These are phyloP conservation scores for Mythimna lalbum DNA, from an alignment of 2,888 invertebrate genomes.

Conservation along the genomic window DNA sequence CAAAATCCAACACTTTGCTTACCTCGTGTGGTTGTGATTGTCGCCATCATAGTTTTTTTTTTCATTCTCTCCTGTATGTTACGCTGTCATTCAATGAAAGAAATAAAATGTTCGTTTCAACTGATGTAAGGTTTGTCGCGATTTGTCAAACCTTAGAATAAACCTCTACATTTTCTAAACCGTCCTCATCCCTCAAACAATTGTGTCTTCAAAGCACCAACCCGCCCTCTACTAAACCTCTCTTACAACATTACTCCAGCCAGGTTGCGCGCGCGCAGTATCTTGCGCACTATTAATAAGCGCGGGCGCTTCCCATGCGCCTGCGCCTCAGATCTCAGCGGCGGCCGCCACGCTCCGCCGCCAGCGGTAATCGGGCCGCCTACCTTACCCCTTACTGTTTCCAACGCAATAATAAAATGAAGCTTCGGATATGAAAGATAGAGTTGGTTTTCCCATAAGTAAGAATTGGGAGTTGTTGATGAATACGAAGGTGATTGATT, in stretches of 20 bases:
- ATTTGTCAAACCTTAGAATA: neutral
- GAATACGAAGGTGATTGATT: slow-evolving; percentile 33
- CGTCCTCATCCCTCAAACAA: neutral
- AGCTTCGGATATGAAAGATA: slow-evolving; percentile 35
- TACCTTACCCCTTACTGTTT: slow-evolving; percentile 71
- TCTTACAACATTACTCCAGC: slow-evolving; percentile 27
- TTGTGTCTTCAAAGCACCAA: slow-evolving; percentile 35
- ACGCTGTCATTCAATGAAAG: no score
- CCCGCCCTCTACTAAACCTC: slow-evolving; percentile 22
- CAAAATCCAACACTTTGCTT: no score
- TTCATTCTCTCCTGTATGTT: no score
- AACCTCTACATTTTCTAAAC: neutral
- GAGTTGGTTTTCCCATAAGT: slow-evolving; percentile 29
- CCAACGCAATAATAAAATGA: slow-evolving; percentile 27
- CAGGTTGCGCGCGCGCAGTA: slow-evolving; percentile 41
- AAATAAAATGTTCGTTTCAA: no score
- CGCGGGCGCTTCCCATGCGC: slow-evolving; percentile 70
- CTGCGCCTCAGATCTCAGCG: slow-evolving; percentile 85
- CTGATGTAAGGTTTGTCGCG: neutral
- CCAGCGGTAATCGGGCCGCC: slow-evolving; percentile 83
- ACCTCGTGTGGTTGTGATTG: no score
- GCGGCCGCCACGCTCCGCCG: slow-evolving; percentile 88
- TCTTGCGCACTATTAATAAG: slow-evolving; percentile 70
- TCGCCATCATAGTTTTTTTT: no score
- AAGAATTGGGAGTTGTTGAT: slow-evolving; percentile 22